A percentile compares a stretch with the other conserved stretches of the same genome.
Conservation (phyloP, 1,140 invertebrate genomes). For the Habropoda laboriosa region DNA sequence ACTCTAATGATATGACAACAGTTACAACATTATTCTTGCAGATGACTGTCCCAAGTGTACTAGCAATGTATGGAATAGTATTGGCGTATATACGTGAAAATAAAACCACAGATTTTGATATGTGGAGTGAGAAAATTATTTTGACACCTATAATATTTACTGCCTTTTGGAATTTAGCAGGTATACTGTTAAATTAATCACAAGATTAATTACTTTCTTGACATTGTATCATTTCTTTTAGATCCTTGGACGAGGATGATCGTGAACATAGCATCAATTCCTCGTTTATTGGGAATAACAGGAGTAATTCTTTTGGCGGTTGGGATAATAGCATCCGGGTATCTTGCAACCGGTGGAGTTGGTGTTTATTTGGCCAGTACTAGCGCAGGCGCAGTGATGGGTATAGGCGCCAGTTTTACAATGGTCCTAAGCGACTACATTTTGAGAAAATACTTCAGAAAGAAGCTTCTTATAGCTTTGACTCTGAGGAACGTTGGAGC, state of each 20-base stretch:
- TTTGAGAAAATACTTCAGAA: constrained; percentile 70
- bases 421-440: constrained; percentile 70
- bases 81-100: constrained; percentile 79
- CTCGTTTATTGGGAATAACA: constrained; percentile 79
- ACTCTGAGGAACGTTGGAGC: constrained; percentile 68
- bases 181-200: constrained; percentile 36
- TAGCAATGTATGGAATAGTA: constrained; percentile 82
- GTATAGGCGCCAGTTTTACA: constrained; percentile 75
- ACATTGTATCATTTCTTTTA: constrained; percentile 35
- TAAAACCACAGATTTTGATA: constrained; percentile 75
- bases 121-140: constrained; percentile 82
- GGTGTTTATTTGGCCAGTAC: constrained; percentile 73
- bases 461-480: constrained; percentile 61
- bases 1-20: background rate
- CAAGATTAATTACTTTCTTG: too few relatives aligned
- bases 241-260: constrained; percentile 84
- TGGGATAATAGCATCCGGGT: constrained; percentile 74
- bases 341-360: constrained; percentile 73
- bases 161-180: constrained; percentile 79
- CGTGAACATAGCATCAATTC: constrained; percentile 82
- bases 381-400: constrained; percentile 78
- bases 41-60: constrained; percentile 82
- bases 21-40: constrained; percentile 31
- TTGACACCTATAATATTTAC: constrained; percentile 82
- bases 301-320: constrained; percentile 71